These are phyloP conservation scores for Acanthopagrus latus DNA, from an alignment of 2,797 vertebrate species.

Conservation along the genomic window DNA sequence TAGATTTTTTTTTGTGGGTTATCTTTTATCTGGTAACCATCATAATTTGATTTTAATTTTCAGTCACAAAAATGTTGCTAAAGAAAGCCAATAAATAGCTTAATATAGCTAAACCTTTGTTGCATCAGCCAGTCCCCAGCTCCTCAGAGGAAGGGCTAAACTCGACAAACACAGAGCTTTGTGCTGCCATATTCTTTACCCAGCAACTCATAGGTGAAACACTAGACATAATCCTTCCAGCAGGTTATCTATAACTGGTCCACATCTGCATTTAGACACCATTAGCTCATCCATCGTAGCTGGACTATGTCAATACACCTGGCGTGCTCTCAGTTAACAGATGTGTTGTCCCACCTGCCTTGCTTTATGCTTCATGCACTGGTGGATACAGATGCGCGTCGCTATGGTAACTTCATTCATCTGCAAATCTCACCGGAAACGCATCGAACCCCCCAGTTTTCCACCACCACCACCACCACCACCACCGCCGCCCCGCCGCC, in stretches of 20 bases:
- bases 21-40: too few species aligned
- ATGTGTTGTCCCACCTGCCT: slow-evolving; percentile 88
- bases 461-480: slow-evolving; percentile 33
- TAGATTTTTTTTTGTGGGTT: too few species aligned
- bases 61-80: not conserved
- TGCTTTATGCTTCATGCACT: slow-evolving; percentile 91
- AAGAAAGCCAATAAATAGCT: not conserved
- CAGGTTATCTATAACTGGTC: slow-evolving; percentile 86
- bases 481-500: too few species aligned
- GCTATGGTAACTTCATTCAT: slow-evolving; percentile 96
- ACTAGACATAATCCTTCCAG: slow-evolving; percentile 74
- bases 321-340: slow-evolving; percentile 89
- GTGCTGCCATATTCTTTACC: slow-evolving; percentile 76
- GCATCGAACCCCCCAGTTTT: slow-evolving; percentile 71
- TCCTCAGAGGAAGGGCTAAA: slow-evolving; percentile 1
- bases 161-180: slow-evolving; percentile 4
- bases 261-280: slow-evolving; percentile 87
- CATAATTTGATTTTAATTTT: not conserved
- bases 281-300: slow-evolving; percentile 88
- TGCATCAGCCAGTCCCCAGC: not conserved
- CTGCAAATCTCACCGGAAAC: slow-evolving; percentile 94
- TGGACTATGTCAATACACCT: slow-evolving; percentile 89
- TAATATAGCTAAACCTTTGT: too few species aligned
- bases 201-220: slow-evolving; percentile 71
- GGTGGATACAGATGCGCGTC: slow-evolving; percentile 90